Base-by-base conservation (phyloP, 1,140 invertebrate species). In the Drosophila cardini region DNA sequence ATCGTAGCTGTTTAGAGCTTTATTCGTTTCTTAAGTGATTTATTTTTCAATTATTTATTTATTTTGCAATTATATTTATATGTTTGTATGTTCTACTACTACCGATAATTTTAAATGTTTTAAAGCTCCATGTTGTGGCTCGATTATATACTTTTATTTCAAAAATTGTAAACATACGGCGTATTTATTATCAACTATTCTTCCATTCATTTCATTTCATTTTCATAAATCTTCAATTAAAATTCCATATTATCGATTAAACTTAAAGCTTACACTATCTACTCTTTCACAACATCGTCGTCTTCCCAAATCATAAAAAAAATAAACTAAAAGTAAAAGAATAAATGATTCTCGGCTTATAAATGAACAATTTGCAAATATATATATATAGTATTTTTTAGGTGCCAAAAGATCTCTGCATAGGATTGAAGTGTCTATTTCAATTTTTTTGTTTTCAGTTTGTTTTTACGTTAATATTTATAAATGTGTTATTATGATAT, bases 11-110 rank as follows among this genome's bases (percentile, higher is more conserved):
- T 8, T 16, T 82, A 18, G 56, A 77, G 7, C 71, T 82, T 7
- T 82, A 62, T 16, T 53, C 40, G n/a, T 38, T 46, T 0, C 56
- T 82, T 1, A 73, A 68, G 7, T 78, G 53, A 84, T 18, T 26
- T 45, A 5, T n/a, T 38, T 36, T 38, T 61, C 15, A 7, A 38
- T 40, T 34, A 8, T 21, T 34, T 42, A 32, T 52, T 34, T 43
- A 57, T 69, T 52, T 40, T 53, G n/a, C 10, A 32, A 52, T 52
- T 42, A 32, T 50, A 15, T 56, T 10, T 26, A 4, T n/a, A 30
- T 52, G 10, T 36, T 13, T 50, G n/a, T 60, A 3, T 63, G 10
- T 21, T 4, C 21, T 26, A 4, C 4, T 26, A 5, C 21, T 26
- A 26, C 21, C 5, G 21, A 1, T 26, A 26, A 26, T 52, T 18